Conservation (phyloP, 2,888 invertebrate species). For the Cephus spinipes region DNA sequence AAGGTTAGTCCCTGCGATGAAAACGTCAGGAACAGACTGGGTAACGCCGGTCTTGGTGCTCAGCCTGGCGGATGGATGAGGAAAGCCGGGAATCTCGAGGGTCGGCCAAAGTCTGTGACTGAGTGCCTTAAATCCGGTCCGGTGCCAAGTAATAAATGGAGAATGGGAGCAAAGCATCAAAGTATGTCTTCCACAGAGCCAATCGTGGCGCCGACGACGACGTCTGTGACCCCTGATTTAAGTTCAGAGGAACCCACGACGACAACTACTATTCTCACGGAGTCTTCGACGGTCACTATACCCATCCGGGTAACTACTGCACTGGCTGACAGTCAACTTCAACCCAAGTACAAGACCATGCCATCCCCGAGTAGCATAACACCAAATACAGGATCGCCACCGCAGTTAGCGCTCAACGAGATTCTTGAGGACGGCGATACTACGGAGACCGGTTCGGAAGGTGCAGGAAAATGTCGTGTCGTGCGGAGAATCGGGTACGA, state of each 20-base stretch:
- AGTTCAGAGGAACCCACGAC: conserved; percentile 16
- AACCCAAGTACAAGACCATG: conserved; percentile 72
- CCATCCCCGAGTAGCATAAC: conserved; percentile 69
- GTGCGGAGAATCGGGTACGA: conserved; percentile 65
- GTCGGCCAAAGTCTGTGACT: conserved; percentile 55
- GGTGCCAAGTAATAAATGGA: conserved; percentile 57
- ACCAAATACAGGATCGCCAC: conserved; percentile 57
- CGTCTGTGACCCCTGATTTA: conserved; percentile 17
- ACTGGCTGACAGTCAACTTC: conserved; percentile 48
- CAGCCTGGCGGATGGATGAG: conserved; percentile 25
- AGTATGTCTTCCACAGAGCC: conserved; percentile 39
- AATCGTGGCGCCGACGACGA: conserved; percentile 31
- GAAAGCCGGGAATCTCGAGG: conserved; percentile 41
- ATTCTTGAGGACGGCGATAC: conserved; percentile 76
- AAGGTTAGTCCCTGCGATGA: conserved; percentile 65
- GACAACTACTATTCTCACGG: conserved; percentile 67
- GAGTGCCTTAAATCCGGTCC: conserved; percentile 53
- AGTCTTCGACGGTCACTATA: conserved; percentile 70
- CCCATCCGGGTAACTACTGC: conserved; percentile 66
- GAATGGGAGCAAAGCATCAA: conserved; percentile 57
- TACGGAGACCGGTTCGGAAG: conserved; percentile 31
- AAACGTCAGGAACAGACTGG: conserved; percentile 32
- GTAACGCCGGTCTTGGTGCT: conserved; percentile 30
- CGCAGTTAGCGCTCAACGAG: conserved; percentile 73
- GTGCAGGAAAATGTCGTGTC: conserved; percentile 47